These are phyloP conservation scores for Mesocentrotus franciscanus DNA, from an alignment of 53 echinoderm and acorn worm species.

Conservation along the genomic window DNA sequence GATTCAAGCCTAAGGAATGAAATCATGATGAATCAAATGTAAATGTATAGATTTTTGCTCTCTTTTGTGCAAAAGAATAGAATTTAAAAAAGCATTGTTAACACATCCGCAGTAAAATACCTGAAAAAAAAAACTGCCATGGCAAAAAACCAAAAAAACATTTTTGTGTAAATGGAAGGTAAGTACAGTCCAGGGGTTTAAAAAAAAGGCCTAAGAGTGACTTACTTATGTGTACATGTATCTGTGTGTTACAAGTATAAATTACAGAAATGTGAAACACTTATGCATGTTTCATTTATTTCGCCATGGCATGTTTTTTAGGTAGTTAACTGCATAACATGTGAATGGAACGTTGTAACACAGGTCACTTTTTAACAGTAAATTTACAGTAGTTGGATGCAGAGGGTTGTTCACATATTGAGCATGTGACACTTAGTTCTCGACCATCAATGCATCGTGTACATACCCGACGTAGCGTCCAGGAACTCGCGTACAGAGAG, in stretches of 20 bases:
- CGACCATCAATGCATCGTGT: background rate
- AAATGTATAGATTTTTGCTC: background rate
- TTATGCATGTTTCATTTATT: too few species aligned
- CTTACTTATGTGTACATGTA: too few species aligned
- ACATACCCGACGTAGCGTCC: background rate
- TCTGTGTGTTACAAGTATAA: too few species aligned
- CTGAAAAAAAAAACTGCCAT: too few species aligned
- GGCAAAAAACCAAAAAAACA: too few species aligned
- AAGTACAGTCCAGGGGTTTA: too few species aligned
- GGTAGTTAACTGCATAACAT: too few species aligned
- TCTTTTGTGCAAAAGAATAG: background rate
- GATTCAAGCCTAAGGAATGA: background rate
- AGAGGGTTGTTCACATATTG: background rate
- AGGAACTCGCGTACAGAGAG: background rate
- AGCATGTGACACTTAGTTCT: background rate
- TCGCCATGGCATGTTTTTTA: too few species aligned
- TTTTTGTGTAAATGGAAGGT: too few species aligned
- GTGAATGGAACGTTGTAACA: background rate
- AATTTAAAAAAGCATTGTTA: background rate
- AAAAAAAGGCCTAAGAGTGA: too few species aligned
- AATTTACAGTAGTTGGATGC: background rate
- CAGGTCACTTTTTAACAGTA: background rate
- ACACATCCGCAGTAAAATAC: too few species aligned
- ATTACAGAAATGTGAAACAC: too few species aligned
- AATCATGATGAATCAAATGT: conserved; percentile 2